Evolutionary conservation across 2,113 vertebrate species (phyloP).

Genomic region (Mixornis gularis): DNA sequence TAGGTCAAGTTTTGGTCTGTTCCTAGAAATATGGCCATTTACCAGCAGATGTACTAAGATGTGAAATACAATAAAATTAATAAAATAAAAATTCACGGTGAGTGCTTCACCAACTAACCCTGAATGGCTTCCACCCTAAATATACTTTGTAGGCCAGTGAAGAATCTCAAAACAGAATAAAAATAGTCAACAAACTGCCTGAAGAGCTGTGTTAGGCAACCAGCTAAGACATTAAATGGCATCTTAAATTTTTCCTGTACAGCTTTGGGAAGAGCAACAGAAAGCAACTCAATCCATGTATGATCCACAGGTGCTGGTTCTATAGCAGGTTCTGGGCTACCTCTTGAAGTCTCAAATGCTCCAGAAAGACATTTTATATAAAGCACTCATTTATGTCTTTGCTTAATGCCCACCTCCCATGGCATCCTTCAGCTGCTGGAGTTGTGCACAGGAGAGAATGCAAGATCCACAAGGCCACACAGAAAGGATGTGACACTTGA

Average conservation of each 20-base stretch:
- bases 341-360: background rate
- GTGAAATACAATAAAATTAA: background rate
- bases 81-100: background rate
- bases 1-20: background rate
- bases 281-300: background rate
- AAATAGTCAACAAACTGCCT: background rate
- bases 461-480: background rate
- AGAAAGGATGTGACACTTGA: rapidly evolving
- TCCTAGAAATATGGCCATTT: background rate
- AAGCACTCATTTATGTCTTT: background rate
- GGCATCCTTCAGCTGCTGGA: background rate
- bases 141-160: background rate
- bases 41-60: background rate
- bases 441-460: rapidly evolving
- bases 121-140: background rate
- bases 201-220: background rate
- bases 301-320: background rate
- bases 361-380: background rate
- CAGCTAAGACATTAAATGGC: background rate
- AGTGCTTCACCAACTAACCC: background rate
- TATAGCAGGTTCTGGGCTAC: background rate
- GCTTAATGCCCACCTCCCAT: background rate
- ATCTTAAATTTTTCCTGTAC: background rate
- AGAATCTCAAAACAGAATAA: background rate
- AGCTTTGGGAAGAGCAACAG: background rate